phyloP scores from a whole-genome alignment of 1,140 invertebrate species.

The Microplitis demolitor region DNA sequence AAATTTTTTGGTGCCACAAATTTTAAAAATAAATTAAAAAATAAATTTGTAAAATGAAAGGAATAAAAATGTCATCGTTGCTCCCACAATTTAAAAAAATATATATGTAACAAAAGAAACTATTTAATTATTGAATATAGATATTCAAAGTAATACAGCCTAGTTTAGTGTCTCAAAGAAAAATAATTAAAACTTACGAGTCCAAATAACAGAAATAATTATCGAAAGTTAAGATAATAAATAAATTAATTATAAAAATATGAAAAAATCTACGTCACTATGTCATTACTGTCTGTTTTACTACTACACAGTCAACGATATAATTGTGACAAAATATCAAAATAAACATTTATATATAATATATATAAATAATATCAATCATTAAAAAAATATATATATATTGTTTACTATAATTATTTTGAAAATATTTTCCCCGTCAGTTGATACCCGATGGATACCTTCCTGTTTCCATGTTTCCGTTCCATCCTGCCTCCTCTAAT shows the following conservation, averaged over 20 bases:
- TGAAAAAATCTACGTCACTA: conserved; percentile 4
- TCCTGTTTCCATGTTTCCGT: conserved; percentile 45
- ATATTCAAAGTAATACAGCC: conserved; percentile 1
- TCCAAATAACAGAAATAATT: neutral
- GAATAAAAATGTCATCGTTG: neutral
- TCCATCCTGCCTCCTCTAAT: conserved; percentile 31
- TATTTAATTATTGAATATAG: neutral
- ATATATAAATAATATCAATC: conserved; percentile 25
- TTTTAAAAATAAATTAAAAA: neutral
- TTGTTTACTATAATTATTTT: conserved; percentile 25
- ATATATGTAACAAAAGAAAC: neutral
- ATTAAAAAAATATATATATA: conserved; percentile 3
- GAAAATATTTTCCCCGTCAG: conserved; percentile 31
- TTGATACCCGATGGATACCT: conserved; percentile 43
- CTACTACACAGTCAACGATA: neutral
- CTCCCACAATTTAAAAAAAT: neutral
- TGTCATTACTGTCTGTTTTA: conserved; percentile 7
- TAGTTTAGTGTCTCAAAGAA: neutral
- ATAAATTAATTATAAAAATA: neutral
- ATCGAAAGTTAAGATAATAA: neutral
- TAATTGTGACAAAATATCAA: conserved; percentile 26
- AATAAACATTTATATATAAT: conserved; percentile 43
- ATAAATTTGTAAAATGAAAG: neutral
- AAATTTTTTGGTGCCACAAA: conserved; percentile 14
- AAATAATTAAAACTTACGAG: neutral